Evolutionary conservation across 30 jellyfish, hydroid and myxozoan genomes (phyloP).

Genomic region (Nemopilema nomurai): DNA sequence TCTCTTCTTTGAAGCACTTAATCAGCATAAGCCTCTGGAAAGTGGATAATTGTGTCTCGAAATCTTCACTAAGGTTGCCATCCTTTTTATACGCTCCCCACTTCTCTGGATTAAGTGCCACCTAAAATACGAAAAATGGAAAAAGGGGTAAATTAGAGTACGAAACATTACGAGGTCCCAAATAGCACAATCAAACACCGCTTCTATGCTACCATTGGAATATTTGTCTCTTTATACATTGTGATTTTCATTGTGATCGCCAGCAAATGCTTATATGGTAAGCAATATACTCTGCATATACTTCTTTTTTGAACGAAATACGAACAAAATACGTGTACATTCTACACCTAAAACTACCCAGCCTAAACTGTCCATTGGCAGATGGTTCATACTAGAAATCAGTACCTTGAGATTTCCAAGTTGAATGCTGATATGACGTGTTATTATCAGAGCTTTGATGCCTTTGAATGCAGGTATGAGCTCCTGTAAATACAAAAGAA

Average conservation of each 20-base stretch:
- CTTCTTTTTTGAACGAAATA: no score
- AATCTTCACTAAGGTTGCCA: neutral
- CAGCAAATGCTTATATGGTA: no score
- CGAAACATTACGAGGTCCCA: no score
- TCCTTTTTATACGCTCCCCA: conserved; percentile 52
- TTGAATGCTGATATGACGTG: conserved; percentile 23
- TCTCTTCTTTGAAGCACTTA: conserved; percentile 84
- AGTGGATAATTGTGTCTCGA: conserved; percentile 42
- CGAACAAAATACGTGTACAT: no score
- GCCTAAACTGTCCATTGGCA: no score
- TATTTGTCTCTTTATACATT: no score
- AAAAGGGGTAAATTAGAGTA: neutral
- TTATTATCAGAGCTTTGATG: conserved; percentile 21
- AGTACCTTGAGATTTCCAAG: conserved; percentile 73
- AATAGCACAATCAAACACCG: no score
- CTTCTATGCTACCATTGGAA: no score
- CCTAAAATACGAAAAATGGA: conserved; percentile 23
- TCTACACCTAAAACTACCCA: no score
- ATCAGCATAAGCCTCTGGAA: conserved; percentile 72
- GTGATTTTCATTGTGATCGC: no score
- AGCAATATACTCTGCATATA: no score
- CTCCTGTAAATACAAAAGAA: conserved; percentile 29
- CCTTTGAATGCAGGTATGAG: conserved; percentile 58
- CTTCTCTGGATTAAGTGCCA: conserved; percentile 62
- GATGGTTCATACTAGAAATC: no score